A percentile compares a stretch with the other conserved stretches of the same genome.
These are phyloP conservation scores for Fulmarus glacialis DNA, from an alignment of 2,113 vertebrate species.

Conservation along the genomic window DNA sequence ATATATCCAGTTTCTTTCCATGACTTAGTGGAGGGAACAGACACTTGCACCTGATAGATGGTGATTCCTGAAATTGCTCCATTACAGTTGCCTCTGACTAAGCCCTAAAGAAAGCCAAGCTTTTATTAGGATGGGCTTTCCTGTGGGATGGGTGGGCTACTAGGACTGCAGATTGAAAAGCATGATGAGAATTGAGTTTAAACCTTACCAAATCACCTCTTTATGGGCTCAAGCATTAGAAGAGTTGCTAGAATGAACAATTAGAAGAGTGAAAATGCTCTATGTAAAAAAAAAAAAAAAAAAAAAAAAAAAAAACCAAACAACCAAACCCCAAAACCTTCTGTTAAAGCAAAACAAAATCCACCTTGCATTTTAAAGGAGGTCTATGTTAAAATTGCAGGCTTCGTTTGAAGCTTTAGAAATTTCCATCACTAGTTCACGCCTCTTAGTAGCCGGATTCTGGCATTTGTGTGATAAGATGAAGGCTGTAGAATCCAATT, in stretches of 20 bases:
- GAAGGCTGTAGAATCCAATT: conserved; percentile 10
- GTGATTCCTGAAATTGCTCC: not conserved
- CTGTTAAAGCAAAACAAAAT: conserved; percentile 39
- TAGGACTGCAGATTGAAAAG: not conserved
- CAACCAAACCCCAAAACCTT: too few relatives aligned
- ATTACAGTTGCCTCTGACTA: not conserved
- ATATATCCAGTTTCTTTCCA: not conserved
- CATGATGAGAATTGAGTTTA: not conserved
- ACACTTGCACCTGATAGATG: not conserved
- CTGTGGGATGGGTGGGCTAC: not conserved
- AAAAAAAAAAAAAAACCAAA: not conserved
- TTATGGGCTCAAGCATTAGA: not conserved
- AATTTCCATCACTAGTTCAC: not conserved
- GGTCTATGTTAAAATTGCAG: not conserved
- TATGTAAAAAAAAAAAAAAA: not conserved
- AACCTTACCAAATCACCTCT: not conserved
- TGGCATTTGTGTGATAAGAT: conserved; percentile 35
- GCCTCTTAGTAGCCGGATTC: not conserved
- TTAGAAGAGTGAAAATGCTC: not conserved
- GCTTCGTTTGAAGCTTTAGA: not conserved
- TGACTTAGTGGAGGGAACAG: not conserved
- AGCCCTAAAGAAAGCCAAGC: not conserved
- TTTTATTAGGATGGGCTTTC: not conserved
- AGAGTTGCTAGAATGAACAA: not conserved
- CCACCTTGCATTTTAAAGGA: not conserved